A percentile compares a stretch with the other conserved stretches of the same genome.
These are phyloP conservation scores for Turnix velox DNA, from an alignment of 2,113 vertebrate species.

Conservation along the genomic window DNA sequence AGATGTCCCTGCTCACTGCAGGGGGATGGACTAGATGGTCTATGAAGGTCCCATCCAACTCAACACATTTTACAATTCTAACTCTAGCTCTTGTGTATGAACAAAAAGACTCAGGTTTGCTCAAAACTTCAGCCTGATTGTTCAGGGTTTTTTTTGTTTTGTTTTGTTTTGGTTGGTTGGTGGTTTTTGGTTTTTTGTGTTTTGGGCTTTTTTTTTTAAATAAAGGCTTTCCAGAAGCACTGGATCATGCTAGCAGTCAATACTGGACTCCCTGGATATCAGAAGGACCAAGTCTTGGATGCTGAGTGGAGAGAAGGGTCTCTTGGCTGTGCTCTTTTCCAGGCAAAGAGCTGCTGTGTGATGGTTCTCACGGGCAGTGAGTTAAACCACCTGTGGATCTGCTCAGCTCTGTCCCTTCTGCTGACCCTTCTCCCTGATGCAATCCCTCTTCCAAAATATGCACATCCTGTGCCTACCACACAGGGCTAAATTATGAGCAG, in stretches of 20 bases:
- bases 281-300: neutral
- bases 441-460: neutral
- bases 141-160: too few relatives aligned
- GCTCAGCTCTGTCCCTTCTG: neutral
- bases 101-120: neutral
- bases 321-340: neutral
- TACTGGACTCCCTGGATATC: neutral
- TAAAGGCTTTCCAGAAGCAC: neutral
- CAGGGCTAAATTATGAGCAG: rapidly evolving
- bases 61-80: too few relatives aligned
- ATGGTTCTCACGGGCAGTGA: neutral
- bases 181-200: too few relatives aligned
- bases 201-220: too few relatives aligned
- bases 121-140: neutral
- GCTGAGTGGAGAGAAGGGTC: neutral
- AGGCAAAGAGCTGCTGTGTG: rapidly evolving
- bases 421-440: neutral
- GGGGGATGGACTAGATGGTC: too few relatives aligned
- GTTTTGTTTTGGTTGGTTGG: too few relatives aligned
- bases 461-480: neutral
- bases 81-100: neutral
- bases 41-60: too few relatives aligned
- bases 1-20: too few relatives aligned
- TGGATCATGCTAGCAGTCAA: neutral
- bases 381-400: neutral